A percentile compares a stretch with the other conserved stretches of the same genome.
Evolutionary conservation across 2,797 vertebrate genomes (phyloP).

Genomic region (Phataginus tricuspis): DNA sequence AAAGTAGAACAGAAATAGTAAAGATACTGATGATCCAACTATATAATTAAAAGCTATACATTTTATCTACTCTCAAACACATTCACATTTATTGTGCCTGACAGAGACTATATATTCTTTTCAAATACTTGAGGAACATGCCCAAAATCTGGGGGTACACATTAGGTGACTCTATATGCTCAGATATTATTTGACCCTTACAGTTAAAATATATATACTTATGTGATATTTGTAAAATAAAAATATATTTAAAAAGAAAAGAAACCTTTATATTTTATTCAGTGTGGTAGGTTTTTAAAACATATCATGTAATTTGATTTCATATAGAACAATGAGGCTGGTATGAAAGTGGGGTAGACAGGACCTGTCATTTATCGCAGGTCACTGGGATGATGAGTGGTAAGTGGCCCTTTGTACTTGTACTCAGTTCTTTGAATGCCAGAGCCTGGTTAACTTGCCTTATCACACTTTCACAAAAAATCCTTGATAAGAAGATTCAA

Average conservation of each 20-base stretch:
- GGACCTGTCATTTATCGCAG: not conserved
- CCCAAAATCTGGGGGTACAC: not conserved
- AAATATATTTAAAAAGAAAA: not conserved
- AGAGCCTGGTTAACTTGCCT: not conserved
- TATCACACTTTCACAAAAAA: not conserved
- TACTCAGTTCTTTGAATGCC: not conserved
- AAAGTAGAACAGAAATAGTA: not conserved
- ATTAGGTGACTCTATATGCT: not conserved
- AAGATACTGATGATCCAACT: not conserved
- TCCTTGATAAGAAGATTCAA: not conserved
- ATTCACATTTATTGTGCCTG: not conserved
- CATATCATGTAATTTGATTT: not conserved
- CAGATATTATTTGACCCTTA: not conserved
- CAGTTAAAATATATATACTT: not conserved
- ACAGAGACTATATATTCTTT: not conserved
- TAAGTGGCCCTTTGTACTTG: not conserved
- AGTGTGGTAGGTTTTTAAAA: not conserved
- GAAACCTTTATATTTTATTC: not conserved
- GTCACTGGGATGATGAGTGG: not conserved
- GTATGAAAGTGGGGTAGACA: not conserved
- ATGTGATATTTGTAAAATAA: not conserved
- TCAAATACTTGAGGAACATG: not conserved
- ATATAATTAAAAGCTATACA: not conserved
- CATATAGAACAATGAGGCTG: not conserved
- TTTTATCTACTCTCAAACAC: not conserved